Percentiles rank a stretch among this genome's conserved stretches.
Conservation (phyloP, 2,113 vertebrate species). For the Cavia aperea region DNA sequence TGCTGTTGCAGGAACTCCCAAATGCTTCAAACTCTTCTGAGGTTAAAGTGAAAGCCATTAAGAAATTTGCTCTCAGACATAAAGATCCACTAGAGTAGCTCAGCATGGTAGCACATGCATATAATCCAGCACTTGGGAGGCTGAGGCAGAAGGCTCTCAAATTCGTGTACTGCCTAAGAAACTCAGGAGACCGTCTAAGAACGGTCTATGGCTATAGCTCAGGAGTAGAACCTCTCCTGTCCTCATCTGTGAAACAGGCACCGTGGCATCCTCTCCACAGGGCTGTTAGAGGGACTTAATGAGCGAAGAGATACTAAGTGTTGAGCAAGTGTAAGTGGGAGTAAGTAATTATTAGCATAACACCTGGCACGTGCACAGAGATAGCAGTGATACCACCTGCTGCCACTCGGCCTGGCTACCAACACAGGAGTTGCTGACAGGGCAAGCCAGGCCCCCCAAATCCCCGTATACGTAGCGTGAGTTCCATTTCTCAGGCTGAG, state of each 20-base stretch:
- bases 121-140: not conserved
- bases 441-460: not conserved
- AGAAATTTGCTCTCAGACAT: not conserved
- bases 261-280: not conserved
- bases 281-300: not conserved
- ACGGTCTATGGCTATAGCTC: not conserved
- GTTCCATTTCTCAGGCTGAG: not conserved
- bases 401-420: not conserved
- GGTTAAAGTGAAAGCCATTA: not conserved
- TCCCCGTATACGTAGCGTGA: not conserved
- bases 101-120: not conserved
- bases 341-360: not conserved
- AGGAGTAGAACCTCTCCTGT: not conserved
- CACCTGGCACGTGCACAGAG: rapidly evolving
- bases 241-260: not conserved
- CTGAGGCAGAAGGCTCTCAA: not conserved
- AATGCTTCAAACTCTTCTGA: not conserved
- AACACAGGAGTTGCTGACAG: not conserved
- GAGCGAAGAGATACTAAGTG: not conserved
- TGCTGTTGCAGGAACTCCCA: not conserved
- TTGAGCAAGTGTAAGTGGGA: not conserved
- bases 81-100: not conserved
- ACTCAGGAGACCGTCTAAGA: not conserved
- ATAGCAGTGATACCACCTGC: rapidly evolving
- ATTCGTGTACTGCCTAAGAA: not conserved